Evolutionary conservation across 2,797 vertebrate species (phyloP).

Genomic region (Austrolebias charrua): DNA sequence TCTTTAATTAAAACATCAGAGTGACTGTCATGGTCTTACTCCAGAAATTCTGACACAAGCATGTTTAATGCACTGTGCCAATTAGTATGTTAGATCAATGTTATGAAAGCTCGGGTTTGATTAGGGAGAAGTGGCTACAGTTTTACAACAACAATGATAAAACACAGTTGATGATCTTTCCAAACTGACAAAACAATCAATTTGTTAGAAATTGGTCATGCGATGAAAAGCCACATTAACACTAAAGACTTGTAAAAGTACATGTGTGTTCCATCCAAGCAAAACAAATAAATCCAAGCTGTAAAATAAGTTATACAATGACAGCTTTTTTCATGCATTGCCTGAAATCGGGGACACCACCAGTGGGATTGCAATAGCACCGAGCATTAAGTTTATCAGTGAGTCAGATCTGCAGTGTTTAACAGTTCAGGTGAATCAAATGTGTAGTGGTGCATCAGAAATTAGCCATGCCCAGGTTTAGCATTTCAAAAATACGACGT

Average conservation of each 20-base stretch:
- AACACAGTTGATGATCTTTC: background rate
- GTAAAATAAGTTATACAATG: too few species aligned
- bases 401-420: constrained; percentile 40
- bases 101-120: background rate
- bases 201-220: too few species aligned
- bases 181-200: background rate
- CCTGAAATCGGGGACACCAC: constrained; percentile 66
- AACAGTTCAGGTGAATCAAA: constrained; percentile 41
- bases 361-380: constrained; percentile 61
- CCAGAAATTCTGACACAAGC: background rate
- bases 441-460: constrained; percentile 27
- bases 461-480: constrained; percentile 31
- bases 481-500: constrained; percentile 27
- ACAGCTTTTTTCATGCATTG: too few species aligned
- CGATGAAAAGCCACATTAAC: too few species aligned
- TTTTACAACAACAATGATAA: constrained; percentile 5
- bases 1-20: constrained; percentile 29
- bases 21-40: constrained; percentile 7
- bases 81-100: constrained; percentile 17
- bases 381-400: constrained; percentile 53
- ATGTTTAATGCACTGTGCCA: constrained; percentile 6
- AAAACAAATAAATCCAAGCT: constrained; percentile 50
- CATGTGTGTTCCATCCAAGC: background rate
- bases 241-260: too few species aligned
- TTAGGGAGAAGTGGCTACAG: constrained; percentile 5